Evolutionary conservation across 30 jellyfish, hydroid and myxozoan species (phyloP).

Genomic region (Rhopilema esculentum): DNA sequence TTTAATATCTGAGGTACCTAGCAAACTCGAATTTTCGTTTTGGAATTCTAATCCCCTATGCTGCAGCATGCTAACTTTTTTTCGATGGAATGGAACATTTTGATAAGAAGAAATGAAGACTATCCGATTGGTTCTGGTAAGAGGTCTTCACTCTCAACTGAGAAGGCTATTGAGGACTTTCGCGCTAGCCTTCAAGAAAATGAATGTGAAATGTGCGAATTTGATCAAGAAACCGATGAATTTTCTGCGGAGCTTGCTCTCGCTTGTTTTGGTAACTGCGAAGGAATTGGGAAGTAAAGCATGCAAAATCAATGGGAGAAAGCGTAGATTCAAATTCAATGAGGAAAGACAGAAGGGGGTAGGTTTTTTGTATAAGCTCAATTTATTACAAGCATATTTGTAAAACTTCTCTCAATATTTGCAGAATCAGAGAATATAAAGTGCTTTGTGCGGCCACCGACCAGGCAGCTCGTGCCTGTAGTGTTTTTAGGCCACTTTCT

Average conservation of each 20-base stretch:
- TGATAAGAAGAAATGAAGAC: too few species aligned
- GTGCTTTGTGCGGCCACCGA: too few species aligned
- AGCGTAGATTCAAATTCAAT: background rate
- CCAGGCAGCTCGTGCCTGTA: too few species aligned
- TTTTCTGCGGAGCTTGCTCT: background rate
- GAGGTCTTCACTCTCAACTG: background rate
- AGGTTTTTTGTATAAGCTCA: background rate
- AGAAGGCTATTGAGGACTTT: background rate
- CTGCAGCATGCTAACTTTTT: too few species aligned
- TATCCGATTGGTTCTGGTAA: background rate
- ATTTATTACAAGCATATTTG: too few species aligned
- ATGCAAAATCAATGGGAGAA: background rate
- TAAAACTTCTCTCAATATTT: too few species aligned
- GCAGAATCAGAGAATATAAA: too few species aligned
- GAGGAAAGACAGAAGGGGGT: background rate
- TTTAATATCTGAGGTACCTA: too few species aligned
- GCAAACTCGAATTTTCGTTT: background rate
- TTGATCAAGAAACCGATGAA: background rate
- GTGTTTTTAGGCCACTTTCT: too few species aligned
- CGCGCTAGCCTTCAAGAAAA: background rate
- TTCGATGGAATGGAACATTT: too few species aligned
- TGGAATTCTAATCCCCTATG: background rate
- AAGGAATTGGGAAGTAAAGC: background rate
- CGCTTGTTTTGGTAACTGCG: background rate
- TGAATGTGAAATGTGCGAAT: background rate